These are phyloP conservation scores for Pelmatolapia mariae DNA, from an alignment of 2,113 vertebrate genomes.

Conservation along the genomic window DNA sequence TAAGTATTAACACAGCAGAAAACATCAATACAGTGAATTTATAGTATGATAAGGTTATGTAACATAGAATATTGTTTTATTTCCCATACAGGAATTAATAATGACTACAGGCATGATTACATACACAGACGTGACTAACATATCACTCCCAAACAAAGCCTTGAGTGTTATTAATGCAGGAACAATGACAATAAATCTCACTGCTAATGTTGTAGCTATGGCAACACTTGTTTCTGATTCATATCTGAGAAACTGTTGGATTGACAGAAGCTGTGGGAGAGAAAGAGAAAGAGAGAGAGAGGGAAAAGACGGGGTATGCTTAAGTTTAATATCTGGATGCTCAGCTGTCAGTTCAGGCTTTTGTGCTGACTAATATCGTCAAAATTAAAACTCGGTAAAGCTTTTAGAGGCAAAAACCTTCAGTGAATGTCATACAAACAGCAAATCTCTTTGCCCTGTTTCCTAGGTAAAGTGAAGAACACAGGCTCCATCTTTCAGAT, in stretches of 20 bases:
- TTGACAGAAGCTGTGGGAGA: conserved; percentile 4
- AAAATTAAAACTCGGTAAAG: background rate
- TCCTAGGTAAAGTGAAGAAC: conserved; percentile 49
- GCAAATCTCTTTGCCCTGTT: background rate
- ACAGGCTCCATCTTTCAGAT: conserved; percentile 54
- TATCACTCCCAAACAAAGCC: background rate
- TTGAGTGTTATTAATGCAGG: background rate
- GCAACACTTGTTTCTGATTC: conserved; percentile 37
- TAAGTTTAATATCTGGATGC: background rate
- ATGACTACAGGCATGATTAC: background rate
- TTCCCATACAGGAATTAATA: background rate
- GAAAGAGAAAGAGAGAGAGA: background rate
- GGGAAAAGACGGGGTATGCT: background rate
- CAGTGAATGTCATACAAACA: background rate
- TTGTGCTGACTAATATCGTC: background rate
- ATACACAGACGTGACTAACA: background rate
- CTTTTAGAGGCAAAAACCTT: background rate
- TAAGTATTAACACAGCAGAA: background rate
- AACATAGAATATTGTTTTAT: background rate
- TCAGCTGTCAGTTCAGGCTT: background rate
- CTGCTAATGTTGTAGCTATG: conserved; percentile 39
- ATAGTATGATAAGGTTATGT: background rate
- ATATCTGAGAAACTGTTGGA: conserved; percentile 18
- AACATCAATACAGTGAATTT: background rate
- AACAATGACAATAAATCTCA: conserved; percentile 27